Evolutionary conservation across 2,113 vertebrate species (phyloP).

Genomic region (Alethe diademata): DNA sequence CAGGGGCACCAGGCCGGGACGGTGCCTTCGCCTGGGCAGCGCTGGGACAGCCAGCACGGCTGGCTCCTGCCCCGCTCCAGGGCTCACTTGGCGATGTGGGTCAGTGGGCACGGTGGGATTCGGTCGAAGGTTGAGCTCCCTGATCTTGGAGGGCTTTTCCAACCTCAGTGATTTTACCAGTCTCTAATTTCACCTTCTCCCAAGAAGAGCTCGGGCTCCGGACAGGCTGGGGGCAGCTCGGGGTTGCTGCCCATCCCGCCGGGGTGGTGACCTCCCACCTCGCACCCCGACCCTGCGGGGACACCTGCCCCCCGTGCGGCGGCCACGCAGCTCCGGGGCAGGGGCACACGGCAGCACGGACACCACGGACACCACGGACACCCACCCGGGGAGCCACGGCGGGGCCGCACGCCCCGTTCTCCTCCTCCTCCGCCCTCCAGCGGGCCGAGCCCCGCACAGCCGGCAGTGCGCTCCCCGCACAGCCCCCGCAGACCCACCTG

Average conservation of each 20-base stretch:
- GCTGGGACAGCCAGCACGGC: not conserved
- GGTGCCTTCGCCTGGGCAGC: not conserved
- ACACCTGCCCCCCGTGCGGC: not conserved
- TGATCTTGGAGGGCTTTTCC: not conserved
- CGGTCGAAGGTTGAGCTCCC: not conserved
- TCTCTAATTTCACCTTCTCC: not conserved
- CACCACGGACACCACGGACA: not conserved
- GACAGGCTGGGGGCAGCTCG: not conserved
- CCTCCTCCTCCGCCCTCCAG: no score
- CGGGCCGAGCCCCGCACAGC: not conserved
- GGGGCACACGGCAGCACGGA: no score
- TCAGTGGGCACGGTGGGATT: accelerated
- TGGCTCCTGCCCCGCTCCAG: not conserved
- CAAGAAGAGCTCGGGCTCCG: not conserved
- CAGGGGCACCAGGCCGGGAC: accelerated
- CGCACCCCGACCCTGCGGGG: not conserved
- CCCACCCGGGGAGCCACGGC: not conserved
- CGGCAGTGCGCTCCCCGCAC: not conserved
- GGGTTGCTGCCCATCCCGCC: not conserved
- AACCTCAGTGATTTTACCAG: not conserved
- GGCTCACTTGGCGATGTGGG: not conserved
- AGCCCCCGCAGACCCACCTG: constrained; percentile 76
- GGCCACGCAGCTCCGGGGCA: not conserved
- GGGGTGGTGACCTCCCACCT: not conserved
- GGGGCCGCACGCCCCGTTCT: not conserved